Base-by-base conservation (phyloP, 2,113 vertebrate species). In the Halichoerus grypus region DNA sequence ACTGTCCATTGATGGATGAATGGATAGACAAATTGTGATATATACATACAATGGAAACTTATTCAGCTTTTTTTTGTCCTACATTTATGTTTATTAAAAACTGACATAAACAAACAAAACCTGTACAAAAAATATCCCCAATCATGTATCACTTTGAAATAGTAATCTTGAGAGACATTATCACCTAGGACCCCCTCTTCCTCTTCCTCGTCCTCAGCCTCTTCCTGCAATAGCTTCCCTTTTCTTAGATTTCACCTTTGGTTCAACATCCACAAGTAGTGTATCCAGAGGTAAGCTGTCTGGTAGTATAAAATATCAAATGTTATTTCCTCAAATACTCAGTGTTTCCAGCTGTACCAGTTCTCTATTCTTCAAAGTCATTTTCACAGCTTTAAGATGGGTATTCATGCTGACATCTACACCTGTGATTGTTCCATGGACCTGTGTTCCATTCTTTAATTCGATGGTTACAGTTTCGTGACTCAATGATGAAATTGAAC, bases 391-490 rank as follows among this genome's bases (percentile, higher is more conserved):
- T 98, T 99, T 99, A 97, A 99, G 99, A 97, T 99, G 99, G 0
- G 99, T 99, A 93, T 99, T 99, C 99, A 99, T 99, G 82, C 99
- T 99, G 94, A 99, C 99, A 92, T 99, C 99, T 51, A 99, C 99
- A 96, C 99, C 99, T 99, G 46, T 46, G 46, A 46, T 46, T 46
- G 46, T 46, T 46, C 46, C 46, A 7, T 46, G 46, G 46, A 46
- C 46, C 46, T 46, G 46, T 46, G 46, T 46, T 46, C 46, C 46
- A 46, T 46, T 46, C 46, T 46, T 46, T 46, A 46, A 46, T 46
- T 46, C 46, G 7, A 46, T 46, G 46, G 46, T 46, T 9, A 46
- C 46, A 46, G 46, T 46, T 46, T 46, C 46, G 7, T 9, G 46
- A 46, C 7, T 46, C 46, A 46, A 1, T 46, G 46, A 46, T 46